phyloP scores from a whole-genome alignment of 2,888 invertebrate species.

The Erannis defoliaria region DNA sequence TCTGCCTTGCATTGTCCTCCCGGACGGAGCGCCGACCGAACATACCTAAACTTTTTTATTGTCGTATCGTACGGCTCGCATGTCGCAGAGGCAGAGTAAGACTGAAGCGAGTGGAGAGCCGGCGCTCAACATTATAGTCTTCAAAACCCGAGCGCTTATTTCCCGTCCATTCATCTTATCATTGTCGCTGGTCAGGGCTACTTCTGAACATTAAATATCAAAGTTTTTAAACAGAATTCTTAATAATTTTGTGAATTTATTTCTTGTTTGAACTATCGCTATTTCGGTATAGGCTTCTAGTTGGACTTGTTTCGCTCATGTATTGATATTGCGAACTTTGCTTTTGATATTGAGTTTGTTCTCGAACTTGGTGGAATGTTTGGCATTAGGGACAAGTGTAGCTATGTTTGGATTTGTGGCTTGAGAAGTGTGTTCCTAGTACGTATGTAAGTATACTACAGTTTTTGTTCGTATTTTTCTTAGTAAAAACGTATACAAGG shows the following conservation, averaged over 20 bases:
- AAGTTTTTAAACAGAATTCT: conserved; percentile 11
- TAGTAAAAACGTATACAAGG: too few species aligned
- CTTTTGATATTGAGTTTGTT: conserved; percentile 27
- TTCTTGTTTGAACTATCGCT: conserved; percentile 22
- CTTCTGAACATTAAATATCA: neutral
- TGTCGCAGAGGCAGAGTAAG: too few species aligned
- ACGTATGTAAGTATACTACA: neutral
- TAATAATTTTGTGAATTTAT: conserved; percentile 19
- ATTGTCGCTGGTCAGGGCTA: too few species aligned
- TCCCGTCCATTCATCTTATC: neutral
- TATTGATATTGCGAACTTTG: conserved; percentile 15
- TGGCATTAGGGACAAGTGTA: neutral
- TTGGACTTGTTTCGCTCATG: conserved; percentile 5
- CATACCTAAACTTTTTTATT: too few species aligned
- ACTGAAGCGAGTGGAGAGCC: too few species aligned
- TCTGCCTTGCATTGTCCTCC: too few species aligned
- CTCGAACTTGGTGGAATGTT: conserved; percentile 5
- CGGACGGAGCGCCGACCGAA: too few species aligned
- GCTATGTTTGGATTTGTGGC: conserved; percentile 6
- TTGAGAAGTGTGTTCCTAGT: neutral
- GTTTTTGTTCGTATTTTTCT: too few species aligned
- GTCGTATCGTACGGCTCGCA: too few species aligned
- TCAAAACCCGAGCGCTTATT: too few species aligned
- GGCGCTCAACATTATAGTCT: too few species aligned
- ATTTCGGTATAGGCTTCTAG: conserved; percentile 7